Evolutionary conservation across 1,140 invertebrate species (phyloP).

Genomic region (Colletes gigas): DNA sequence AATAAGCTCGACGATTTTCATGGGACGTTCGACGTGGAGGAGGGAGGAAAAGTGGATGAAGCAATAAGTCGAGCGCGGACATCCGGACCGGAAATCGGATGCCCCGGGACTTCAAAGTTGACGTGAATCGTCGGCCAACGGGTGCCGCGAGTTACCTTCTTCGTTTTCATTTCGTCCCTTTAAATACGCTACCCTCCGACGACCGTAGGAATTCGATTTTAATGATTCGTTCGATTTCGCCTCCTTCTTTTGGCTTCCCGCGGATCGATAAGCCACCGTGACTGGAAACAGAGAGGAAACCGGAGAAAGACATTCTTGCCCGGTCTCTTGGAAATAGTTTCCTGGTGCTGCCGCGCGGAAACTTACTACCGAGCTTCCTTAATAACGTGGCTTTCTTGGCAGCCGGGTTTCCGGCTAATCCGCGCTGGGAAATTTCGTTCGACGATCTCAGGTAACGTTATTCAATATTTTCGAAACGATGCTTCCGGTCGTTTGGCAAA

Average conservation of each 20-base stretch:
- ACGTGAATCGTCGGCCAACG: constrained; percentile 64
- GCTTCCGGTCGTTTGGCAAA: too few relatives aligned
- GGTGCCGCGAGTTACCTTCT: constrained; percentile 40
- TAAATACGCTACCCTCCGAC: constrained; percentile 32
- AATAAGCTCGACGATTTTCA: constrained; percentile 29
- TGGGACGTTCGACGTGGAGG: not conserved
- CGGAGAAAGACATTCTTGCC: constrained; percentile 9
- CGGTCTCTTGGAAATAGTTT: constrained; percentile 51
- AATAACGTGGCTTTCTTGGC: constrained; percentile 49
- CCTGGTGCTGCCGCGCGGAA: constrained; percentile 34
- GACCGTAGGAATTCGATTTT: constrained; percentile 58
- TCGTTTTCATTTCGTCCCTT: constrained; percentile 26
- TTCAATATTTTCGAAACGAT: not conserved
- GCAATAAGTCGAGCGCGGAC: constrained; percentile 50
- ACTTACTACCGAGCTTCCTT: constrained; percentile 45
- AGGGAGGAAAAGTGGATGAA: not conserved
- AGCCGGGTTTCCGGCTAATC: constrained; percentile 21
- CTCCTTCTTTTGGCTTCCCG: constrained; percentile 25
- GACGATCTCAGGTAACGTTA: constrained; percentile 1
- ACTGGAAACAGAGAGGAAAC: constrained; percentile 28
- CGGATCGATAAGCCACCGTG: constrained; percentile 40
- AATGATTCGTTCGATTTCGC: constrained; percentile 61
- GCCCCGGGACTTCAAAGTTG: constrained; percentile 57
- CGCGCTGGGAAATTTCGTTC: constrained; percentile 7
- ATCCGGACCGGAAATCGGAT: constrained; percentile 49